Base-by-base conservation (phyloP, 2,888 invertebrate species). In the Andrena trimmerana region DNA sequence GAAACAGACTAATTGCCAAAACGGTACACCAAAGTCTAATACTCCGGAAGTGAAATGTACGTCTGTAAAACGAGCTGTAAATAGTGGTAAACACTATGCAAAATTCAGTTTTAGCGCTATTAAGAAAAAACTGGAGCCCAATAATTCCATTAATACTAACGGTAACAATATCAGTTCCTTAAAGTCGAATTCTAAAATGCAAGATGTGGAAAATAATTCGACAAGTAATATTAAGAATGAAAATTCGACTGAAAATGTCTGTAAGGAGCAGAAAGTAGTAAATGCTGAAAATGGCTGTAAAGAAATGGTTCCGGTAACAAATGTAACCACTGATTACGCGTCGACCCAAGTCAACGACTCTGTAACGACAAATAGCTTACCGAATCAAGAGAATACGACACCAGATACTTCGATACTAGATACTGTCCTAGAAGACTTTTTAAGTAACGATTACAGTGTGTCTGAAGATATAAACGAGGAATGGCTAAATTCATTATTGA, bases 101-200 rank as follows among this genome's bases (percentile, higher is more conserved):
- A 88, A 88, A 50, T 88, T 88, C 29, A 84, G 69, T 70, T 88
- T 88, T 59, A 78, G 36, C 62, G 74, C 20, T n/a, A 60, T 87
- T 48, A 84, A 75, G 52, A 79, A 77, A 42, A 82, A 80, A 33
- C 7, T 62, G 10, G 67, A 83, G 20, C 5, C 20, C 2, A 65
- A 33, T 29, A 76, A 59, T 68, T 57, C 50, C 27, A 57, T 20
- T 29, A 4, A 48, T 42, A 59, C 2, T 13, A 71, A 59, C 10
- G 60, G 24, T 60, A 67, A 29, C 33, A 62, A 57, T 71, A 66
- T 31, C 7, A 66, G 78, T 85, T 54, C 52, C 4, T 57, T 36
- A 24, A 73, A 80, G n/a, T 13, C 29, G 63, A 24, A 31, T 54
- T 0, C 10, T n/a, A 29, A 54, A 62, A 33, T 20, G 31, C 20